Evolutionary conservation across 2,113 vertebrate genomes (phyloP).

Genomic region (Saccopteryx leptura): DNA sequence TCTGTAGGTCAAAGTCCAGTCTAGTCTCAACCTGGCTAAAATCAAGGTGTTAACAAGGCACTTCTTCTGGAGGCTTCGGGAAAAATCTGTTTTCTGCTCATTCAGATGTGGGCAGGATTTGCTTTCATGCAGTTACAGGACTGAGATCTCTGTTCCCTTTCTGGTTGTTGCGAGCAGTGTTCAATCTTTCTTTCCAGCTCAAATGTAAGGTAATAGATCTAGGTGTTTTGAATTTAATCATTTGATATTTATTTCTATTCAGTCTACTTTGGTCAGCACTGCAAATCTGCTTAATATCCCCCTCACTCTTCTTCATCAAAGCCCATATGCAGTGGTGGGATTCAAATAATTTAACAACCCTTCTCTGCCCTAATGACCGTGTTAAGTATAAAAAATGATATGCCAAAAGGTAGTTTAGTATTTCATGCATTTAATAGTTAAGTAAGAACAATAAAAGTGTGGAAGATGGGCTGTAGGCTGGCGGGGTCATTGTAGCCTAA

Average conservation of each 20-base stretch:
- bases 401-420: too few relatives aligned
- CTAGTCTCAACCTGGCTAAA: not conserved
- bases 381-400: too few relatives aligned
- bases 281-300: not conserved
- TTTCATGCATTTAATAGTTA: too few relatives aligned
- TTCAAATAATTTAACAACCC: too few relatives aligned
- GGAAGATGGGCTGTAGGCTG: too few relatives aligned
- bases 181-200: not conserved
- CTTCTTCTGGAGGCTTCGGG: not conserved
- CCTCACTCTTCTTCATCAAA: not conserved
- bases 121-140: not conserved
- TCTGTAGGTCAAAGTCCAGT: not conserved
- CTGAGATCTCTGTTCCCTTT: not conserved
- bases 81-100: not conserved
- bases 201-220: not conserved
- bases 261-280: not conserved
- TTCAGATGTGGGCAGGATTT: not conserved
- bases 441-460: too few relatives aligned
- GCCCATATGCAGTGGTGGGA: too few relatives aligned
- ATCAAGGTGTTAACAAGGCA: not conserved
- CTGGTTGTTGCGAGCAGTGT: not conserved
- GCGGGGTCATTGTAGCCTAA: too few relatives aligned
- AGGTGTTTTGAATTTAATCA: slow-evolving; percentile 2
- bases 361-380: too few relatives aligned
- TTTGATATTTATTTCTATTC: not conserved